Evolutionary conservation across 2,888 invertebrate species (phyloP).

Genomic region (Andrena bicolor): DNA sequence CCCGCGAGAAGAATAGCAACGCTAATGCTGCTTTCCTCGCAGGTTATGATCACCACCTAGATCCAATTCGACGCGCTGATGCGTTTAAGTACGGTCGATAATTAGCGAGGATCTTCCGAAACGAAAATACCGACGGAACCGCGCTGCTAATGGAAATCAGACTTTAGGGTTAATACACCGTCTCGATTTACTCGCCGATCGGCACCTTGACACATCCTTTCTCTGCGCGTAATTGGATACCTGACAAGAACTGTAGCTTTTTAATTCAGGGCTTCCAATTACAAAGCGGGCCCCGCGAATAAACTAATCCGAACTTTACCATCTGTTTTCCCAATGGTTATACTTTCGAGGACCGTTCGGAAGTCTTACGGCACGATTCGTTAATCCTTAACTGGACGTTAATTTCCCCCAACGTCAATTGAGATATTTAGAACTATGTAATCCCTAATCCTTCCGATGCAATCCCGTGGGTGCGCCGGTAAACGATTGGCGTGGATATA

Average conservation of each 20-base stretch:
- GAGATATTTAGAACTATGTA: neutral
- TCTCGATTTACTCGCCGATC: neutral
- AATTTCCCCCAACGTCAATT: too few species aligned
- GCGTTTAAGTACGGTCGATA: neutral
- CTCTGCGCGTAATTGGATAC: neutral
- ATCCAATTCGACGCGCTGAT: neutral
- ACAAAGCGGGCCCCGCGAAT: neutral
- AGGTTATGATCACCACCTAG: neutral
- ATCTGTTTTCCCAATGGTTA: too few species aligned
- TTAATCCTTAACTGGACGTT: too few species aligned
- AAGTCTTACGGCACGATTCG: too few species aligned
- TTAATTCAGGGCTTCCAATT: neutral
- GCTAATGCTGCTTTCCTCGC: neutral
- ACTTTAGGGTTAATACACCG: neutral
- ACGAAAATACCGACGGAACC: neutral
- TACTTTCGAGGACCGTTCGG: neutral
- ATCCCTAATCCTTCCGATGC: neutral
- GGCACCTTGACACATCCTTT: neutral
- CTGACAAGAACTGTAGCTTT: neutral
- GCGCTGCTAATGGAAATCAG: neutral
- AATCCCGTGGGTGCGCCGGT: neutral
- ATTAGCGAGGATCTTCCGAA: neutral
- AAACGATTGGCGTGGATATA: neutral
- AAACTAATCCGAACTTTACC: too few species aligned
- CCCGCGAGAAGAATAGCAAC: neutral